These are phyloP conservation scores for Acropora yongei DNA, from an alignment of 64 coral and sea anemone species.

Conservation along the genomic window DNA sequence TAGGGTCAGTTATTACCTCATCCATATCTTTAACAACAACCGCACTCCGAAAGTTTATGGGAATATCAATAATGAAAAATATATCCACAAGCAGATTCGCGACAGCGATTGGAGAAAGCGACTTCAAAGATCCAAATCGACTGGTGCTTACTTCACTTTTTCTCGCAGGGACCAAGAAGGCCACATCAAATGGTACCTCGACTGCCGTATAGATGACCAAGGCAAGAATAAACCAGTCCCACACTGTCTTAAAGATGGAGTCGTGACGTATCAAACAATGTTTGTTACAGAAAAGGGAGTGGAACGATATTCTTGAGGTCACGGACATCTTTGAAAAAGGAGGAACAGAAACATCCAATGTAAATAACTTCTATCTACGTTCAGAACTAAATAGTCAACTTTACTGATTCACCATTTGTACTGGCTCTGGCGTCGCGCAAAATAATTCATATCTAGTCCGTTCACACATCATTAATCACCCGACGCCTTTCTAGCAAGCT, in stretches of 20 bases:
- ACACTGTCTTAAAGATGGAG: conserved; percentile 80
- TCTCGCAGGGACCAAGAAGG: conserved; percentile 62
- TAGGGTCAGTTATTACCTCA: conserved; percentile 69
- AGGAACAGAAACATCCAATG: no score
- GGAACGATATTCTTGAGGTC: not conserved
- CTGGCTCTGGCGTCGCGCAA: no score
- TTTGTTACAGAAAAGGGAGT: conserved; percentile 1
- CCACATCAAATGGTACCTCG: conserved; percentile 83
- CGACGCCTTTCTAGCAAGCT: no score
- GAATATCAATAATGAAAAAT: conserved; percentile 90
- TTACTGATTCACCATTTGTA: no score
- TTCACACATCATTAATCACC: no score
- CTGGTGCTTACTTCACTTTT: not conserved
- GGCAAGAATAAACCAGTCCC: conserved; percentile 82
- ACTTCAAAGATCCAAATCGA: conserved; percentile 29
- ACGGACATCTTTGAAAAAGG: no score
- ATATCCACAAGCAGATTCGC: conserved; percentile 80
- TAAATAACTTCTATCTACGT: no score
- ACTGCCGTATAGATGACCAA: conserved; percentile 89
- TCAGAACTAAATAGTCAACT: no score
- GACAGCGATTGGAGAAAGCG: conserved; percentile 27
- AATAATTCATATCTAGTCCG: no score
- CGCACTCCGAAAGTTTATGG: conserved; percentile 92
- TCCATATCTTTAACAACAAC: conserved; percentile 57
- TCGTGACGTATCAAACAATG: conserved; percentile 77